These are phyloP conservation scores for Aplochiton taeniatus DNA, from an alignment of 2,797 vertebrate species.

Conservation along the genomic window DNA sequence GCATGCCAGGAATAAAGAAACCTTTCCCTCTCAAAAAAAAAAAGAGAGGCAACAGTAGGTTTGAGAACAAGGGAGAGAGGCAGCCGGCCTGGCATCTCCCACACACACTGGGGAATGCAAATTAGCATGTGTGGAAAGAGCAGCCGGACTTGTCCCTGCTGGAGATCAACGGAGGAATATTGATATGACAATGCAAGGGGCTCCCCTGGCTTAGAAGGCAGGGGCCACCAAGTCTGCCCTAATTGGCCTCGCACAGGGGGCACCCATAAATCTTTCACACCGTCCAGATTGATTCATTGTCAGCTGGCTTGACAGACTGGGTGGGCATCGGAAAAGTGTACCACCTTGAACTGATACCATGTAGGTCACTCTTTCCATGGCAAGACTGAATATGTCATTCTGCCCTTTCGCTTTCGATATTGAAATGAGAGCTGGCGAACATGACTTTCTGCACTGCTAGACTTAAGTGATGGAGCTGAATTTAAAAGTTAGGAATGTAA, in stretches of 20 bases:
- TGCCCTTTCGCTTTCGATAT: constrained; percentile 67
- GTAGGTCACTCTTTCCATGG: constrained; percentile 57
- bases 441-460: constrained; percentile 52
- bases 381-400: constrained; percentile 59
- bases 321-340: constrained; percentile 48
- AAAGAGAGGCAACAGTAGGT: constrained; percentile 11
- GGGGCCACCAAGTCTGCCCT: constrained; percentile 56
- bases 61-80: constrained; percentile 34
- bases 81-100: constrained; percentile 54
- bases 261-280: constrained; percentile 64
- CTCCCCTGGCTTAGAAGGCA: constrained; percentile 57
- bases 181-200: constrained; percentile 69
- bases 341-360: constrained; percentile 53
- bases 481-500: constrained; percentile 47
- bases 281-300: constrained; percentile 66
- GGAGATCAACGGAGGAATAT: constrained; percentile 70
- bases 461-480: constrained; percentile 35
- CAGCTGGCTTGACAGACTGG: constrained; percentile 58
- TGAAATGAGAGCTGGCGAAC: constrained; percentile 64
- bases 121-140: constrained; percentile 67
- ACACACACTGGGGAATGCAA: constrained; percentile 66
- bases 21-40: constrained; percentile 56
- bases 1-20: constrained; percentile 76
- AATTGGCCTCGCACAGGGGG: constrained; percentile 61
- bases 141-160: constrained; percentile 68